Base-by-base conservation (phyloP, 2,797 vertebrate species). In the Melanotaenia maccullochi region DNA sequence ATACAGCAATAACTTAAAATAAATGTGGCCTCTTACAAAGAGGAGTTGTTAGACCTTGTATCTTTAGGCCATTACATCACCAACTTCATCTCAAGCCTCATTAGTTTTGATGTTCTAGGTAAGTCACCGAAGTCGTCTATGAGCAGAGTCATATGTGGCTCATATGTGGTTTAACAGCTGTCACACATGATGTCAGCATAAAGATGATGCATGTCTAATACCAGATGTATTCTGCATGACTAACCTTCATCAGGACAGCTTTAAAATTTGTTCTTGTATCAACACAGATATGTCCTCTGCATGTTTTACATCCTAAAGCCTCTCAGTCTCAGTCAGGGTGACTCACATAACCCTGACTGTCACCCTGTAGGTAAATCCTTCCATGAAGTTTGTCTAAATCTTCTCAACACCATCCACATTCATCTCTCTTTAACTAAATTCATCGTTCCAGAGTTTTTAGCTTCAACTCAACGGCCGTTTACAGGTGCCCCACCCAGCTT, bases 321-420 rank as follows among this genome's bases (percentile, higher is more conserved):
- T 44, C 62, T 81, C 78, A 65, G 44, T 70, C 68, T 69, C 68
- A 65, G 73, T 44, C 60, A 12, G 38, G 33, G 32, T 69, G 73
- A 75, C 22, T 77, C 71, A 73, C 57, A 33, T 67, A 77, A 76
- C 78, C 69, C 79, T 61, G 62, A 77, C 61, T 79, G 74, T 73
- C 55, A 79, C 49, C 0, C 28, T 36, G 16, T 32, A 74, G 68
- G 71, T 66, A 85, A 90, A 87, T 80, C 78, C 71, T 20, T 22
- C 74, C 60, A 65, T 40, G 44, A 40, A 44, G 58, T 71, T 16
- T 65, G n/a, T 58, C 60, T 61, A 55, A 82, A 83, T 73, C 73
- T 70, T 28, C 51, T 22, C 14, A 38, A 68, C 51, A 33, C 56
- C 1, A 60, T 47, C 25, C 33, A 36, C 44, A 54, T 33, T 42